Conservation (phyloP, 2,113 vertebrate species). For the Gavialis gangeticus region DNA sequence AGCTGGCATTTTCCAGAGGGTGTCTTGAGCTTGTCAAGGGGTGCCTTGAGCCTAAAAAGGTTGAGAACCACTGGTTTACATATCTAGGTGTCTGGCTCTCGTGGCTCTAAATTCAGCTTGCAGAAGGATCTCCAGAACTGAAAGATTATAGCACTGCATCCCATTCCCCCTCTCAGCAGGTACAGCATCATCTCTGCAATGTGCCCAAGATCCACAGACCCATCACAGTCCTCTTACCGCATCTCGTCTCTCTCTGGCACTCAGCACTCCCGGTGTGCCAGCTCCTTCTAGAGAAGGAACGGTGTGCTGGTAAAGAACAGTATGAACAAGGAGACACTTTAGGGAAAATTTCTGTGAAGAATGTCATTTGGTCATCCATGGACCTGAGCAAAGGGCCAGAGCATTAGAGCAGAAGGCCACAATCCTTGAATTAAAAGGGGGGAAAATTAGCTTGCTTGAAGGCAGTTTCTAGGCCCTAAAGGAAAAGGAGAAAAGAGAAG, state of each 20-base stretch:
- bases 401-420: not conserved
- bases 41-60: too few relatives aligned
- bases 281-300: not conserved
- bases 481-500: not conserved
- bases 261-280: not conserved
- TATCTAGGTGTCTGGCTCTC: not conserved
- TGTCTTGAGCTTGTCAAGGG: too few relatives aligned
- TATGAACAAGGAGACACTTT: not conserved
- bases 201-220: not conserved
- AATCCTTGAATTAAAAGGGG: not conserved
- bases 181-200: not conserved
- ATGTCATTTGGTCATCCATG: not conserved
- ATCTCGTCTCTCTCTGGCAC: not conserved
- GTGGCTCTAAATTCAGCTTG: not conserved
- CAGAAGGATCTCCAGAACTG: not conserved
- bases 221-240: not conserved
- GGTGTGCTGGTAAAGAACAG: not conserved
- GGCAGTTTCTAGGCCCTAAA: not conserved
- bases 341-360: not conserved
- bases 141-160: not conserved
- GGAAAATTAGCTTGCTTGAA: not conserved
- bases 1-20: too few relatives aligned
- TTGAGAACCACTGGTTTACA: too few relatives aligned
- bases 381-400: not conserved
- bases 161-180: not conserved